Conservation (phyloP, 2,113 vertebrate genomes). For the Odocoileus virginianus region DNA sequence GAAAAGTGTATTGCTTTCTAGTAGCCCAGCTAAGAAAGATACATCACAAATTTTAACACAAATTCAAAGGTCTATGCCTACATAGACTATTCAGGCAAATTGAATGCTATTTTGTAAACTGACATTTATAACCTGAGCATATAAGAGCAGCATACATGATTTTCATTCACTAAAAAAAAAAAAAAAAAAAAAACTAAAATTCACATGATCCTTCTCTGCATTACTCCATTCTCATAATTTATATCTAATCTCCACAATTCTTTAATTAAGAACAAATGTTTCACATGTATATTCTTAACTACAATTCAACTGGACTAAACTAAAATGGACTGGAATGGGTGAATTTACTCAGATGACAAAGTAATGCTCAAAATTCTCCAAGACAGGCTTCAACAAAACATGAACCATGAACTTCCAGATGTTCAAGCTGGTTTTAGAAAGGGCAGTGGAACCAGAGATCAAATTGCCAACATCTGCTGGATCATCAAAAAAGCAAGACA, state of each 20-base stretch:
- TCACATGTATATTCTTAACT: background rate
- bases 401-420: background rate
- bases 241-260: background rate
- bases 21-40: background rate
- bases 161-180: background rate
- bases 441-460: background rate
- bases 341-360: background rate
- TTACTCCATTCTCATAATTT: background rate
- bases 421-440: background rate
- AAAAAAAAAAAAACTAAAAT: background rate
- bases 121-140: background rate
- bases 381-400: too few species aligned
- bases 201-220: background rate
- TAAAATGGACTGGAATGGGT: background rate
- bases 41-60: background rate
- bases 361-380: background rate
- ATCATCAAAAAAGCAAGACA: background rate
- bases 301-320: background rate
- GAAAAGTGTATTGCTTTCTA: background rate
- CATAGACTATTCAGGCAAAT: background rate
- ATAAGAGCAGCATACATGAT: background rate
- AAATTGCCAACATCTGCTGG: rapidly evolving
- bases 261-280: background rate
- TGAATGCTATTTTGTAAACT: background rate
- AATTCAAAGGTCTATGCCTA: background rate